phyloP scores from a whole-genome alignment of 2,113 vertebrate species.

The Dasyornis broadbenti region DNA sequence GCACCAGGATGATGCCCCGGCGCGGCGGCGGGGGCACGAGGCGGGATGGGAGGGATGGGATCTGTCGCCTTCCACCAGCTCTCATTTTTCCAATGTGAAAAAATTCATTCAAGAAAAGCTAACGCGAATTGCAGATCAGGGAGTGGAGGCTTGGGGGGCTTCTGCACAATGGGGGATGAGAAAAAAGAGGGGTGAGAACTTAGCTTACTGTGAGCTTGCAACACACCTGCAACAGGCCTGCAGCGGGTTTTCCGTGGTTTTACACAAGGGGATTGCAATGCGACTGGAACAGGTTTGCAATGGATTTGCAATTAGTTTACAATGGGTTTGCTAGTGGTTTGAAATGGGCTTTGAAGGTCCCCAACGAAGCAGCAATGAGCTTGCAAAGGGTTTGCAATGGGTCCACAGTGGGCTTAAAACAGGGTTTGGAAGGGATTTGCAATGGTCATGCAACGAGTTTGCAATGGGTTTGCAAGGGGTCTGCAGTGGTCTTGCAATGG shows the following conservation, averaged over 20 bases:
- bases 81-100: fast-evolving
- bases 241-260: neutral
- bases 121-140: fast-evolving
- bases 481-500: neutral
- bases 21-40: fast-evolving
- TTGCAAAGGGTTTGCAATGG: neutral
- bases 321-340: neutral
- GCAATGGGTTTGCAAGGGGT: fast-evolving
- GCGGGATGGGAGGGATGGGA: neutral
- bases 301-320: neutral
- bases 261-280: neutral
- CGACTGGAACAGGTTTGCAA: neutral
- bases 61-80: neutral
- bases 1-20: neutral
- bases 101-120: neutral
- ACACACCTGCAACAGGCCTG: neutral
- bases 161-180: fast-evolving
- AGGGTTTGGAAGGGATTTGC: neutral
- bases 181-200: neutral
- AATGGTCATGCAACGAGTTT: too few relatives aligned
- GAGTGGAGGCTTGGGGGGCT: neutral
- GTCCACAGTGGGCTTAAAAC: neutral
- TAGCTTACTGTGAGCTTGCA: fast-evolving
- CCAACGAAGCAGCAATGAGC: neutral
- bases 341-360: neutral